Evolutionary conservation across 2,888 invertebrate species (phyloP), one percentile per base, ranked within the genome.

Genomic region (Sceliomorpha sp.): DNA sequence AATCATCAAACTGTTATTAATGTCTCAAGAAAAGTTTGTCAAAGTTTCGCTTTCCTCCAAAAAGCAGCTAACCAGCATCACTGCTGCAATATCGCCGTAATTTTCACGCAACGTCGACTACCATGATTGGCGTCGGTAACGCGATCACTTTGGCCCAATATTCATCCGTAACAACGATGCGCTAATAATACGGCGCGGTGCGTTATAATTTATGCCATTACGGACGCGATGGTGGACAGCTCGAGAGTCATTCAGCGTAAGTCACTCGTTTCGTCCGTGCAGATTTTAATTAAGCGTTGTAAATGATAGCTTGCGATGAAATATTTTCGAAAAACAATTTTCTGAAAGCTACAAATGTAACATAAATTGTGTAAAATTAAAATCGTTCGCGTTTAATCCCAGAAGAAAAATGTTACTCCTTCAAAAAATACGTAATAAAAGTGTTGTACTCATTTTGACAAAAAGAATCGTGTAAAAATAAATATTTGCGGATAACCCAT

Each of bases 121-220:
- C 45, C 40, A n/a, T 39, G 24, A 14, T 29, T 34, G 15, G 9
- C 12, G 40, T 27, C 17, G 12, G 42, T 44, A 44, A 58, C 45
- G 40, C 40, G 39, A 56, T 44, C 13, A 51, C 56, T 56, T 62
- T 56, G 51, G 13, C 37, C 31, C 58, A 51, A 56, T 56, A 47
- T 51, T 29, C 48, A 58, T 69, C 53, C 55, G 59, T 63, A 66
- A 59, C 59, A 59, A 64, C 59, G 59, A 55, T 55, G 53, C 63
- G 69, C 53, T 70, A 70, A 64, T 70, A 64, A 70, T 70, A 70
- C 32, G 36, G 24, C 53, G 24, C n/a, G 10, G 44, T 34, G 58
- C 48, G 56, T 69, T 69, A 63, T 69, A 59, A 70, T 70, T 64
- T 59, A 64, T 64, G 50, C 70, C 48, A 59, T 64, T 64, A 64